Base-by-base conservation (phyloP, 2,888 invertebrate genomes). In the Malachius bipustulatus region DNA sequence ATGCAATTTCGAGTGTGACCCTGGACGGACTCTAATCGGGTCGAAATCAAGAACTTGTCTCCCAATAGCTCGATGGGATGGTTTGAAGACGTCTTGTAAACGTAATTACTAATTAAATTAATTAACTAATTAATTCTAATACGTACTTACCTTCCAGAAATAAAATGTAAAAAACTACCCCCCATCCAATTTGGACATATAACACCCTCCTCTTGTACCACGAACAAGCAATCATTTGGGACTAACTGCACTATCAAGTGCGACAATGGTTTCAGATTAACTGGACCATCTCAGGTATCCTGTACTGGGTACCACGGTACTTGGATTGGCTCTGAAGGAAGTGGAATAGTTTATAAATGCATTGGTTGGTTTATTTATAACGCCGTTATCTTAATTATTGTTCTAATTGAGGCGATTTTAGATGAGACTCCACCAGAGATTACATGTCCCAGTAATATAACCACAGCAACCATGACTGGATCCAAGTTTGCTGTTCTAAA, bases 1-100 rank as follows among this genome's bases (percentile, higher is more conserved):
- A 30, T 81, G 80, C 47, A 65, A 65, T 19, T 77, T 77, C 49
- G 63, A 64, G 9, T 81, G 80, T 49, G 66, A 70, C 37, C 60
- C 63, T n/a, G 79, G 78, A 1, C 72, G 68, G 52, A 66, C 69
- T 44, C 57, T 78, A 30, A 69, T 75, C 12, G 79, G 79, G 1
- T 76, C 78, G 10, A 63, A 65, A 41, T 67, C 68, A 41, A 58
- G 79, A 26, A 73, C 70, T 15, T 81, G 80, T 48, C 59, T 81
- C 29, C 76, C 78, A 0, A 60, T 77, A 29, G 71, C 75, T 0
- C 66, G 71, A 50, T 81, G 80, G 80, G 76, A 77, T 48, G 80
- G 80, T 2, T 60, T 78, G 8, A 70, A 69, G 41, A 69, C 73
- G 1, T 64, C 70, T 31, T 81, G 80, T 52, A 73, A 73, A 65